Percentiles rank a stretch among this genome's conserved stretches.
Evolutionary conservation across 1,140 invertebrate genomes (phyloP).

Genomic region (Teleogryllus occipitalis): DNA sequence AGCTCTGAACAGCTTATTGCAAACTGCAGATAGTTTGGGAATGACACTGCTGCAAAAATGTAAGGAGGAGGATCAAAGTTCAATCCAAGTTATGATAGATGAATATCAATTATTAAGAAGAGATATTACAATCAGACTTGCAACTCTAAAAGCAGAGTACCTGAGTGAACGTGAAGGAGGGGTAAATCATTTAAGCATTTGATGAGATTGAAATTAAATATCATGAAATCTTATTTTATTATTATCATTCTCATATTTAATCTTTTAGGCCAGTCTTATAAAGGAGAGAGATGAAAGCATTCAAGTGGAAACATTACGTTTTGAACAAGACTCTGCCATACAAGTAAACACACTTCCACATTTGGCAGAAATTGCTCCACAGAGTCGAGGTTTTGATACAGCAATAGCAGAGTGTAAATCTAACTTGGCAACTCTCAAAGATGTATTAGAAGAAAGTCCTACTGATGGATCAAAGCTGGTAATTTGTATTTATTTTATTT

Average conservation of each 20-base stretch:
- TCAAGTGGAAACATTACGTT: slow-evolving; percentile 64
- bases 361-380: slow-evolving; percentile 58
- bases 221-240: neutral
- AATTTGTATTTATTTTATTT: neutral
- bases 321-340: slow-evolving; percentile 62
- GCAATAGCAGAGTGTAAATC: slow-evolving; percentile 53
- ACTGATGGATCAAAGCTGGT: neutral
- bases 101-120: slow-evolving; percentile 59
- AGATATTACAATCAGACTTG: slow-evolving; percentile 48
- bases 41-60: slow-evolving; percentile 47
- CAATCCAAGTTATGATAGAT: slow-evolving; percentile 54
- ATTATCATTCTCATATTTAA: neutral
- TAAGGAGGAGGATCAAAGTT: slow-evolving; percentile 42
- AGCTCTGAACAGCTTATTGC: slow-evolving; percentile 41
- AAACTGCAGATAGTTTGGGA: slow-evolving; percentile 49
- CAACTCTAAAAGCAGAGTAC: slow-evolving; percentile 36
- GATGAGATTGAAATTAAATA: neutral
- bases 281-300: slow-evolving; percentile 17
- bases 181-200: neutral
- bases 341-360: slow-evolving; percentile 67
- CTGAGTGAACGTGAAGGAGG: slow-evolving; percentile 9
- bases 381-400: slow-evolving; percentile 62
- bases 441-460: neutral
- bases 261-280: neutral
- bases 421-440: slow-evolving; percentile 47